Conservation (phyloP, 1,140 invertebrate genomes). For the Drosophila kepulauana region DNA sequence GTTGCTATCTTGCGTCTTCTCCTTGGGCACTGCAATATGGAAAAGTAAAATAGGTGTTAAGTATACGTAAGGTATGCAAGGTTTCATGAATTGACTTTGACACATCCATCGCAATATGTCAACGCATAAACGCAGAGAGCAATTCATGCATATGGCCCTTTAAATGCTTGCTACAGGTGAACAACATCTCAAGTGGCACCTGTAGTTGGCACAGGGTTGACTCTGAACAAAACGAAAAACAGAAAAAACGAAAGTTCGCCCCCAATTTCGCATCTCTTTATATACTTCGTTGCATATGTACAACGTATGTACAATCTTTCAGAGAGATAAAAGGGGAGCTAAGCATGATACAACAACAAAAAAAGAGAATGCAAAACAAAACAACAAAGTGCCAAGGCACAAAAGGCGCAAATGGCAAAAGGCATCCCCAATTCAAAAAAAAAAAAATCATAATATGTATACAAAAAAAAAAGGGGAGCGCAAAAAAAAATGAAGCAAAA, state of each 20-base stretch:
- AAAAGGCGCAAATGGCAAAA: constrained; percentile 59
- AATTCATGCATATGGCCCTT: constrained; percentile 28
- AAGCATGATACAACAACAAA: constrained; percentile 26
- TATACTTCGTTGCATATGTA: constrained; percentile 31
- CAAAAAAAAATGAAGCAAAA: constrained; percentile 44
- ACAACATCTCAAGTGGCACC: constrained; percentile 82
- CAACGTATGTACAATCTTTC: background rate
- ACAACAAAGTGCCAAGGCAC: constrained; percentile 59
- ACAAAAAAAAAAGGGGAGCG: constrained; percentile 39
- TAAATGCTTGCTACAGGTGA: constrained; percentile 73
- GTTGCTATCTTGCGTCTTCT: constrained; percentile 67
- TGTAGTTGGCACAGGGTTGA: constrained; percentile 52
- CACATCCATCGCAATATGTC: constrained; percentile 12
- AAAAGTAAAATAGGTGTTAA: background rate
- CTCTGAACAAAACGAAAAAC: constrained; percentile 63
- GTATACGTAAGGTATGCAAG: background rate
- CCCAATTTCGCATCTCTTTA: constrained; percentile 79
- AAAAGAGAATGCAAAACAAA: constrained; percentile 17
- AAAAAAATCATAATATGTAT: constrained; percentile 15
- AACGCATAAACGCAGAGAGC: constrained; percentile 6
- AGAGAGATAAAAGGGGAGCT: constrained; percentile 70
- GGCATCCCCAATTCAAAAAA: constrained; percentile 42
- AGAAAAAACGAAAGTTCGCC: constrained; percentile 84
- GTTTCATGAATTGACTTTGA: background rate
- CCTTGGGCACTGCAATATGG: constrained; percentile 73